These are phyloP conservation scores for Malacoraja senta DNA, from an alignment of 2,797 vertebrate species.

Conservation along the genomic window DNA sequence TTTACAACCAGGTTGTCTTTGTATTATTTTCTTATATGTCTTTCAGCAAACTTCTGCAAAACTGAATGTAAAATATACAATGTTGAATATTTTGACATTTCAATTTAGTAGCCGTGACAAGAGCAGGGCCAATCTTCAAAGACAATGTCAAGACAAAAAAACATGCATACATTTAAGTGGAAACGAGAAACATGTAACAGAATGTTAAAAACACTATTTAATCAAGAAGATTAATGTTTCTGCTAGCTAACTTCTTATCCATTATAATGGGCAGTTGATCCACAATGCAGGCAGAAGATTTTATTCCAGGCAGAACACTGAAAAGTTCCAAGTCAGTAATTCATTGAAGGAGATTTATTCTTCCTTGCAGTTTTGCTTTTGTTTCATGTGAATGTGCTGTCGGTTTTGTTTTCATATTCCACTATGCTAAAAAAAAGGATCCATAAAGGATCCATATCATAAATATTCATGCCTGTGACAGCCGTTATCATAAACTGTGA, in stretches of 20 bases:
- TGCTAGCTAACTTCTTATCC: no score
- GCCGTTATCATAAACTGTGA: not conserved
- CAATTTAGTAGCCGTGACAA: not conserved
- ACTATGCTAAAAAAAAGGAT: not conserved
- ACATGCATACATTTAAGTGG: not conserved
- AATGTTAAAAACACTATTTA: not conserved
- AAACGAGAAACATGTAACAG: not conserved
- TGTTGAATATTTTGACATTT: not conserved
- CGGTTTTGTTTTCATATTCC: not conserved
- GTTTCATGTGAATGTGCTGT: not conserved
- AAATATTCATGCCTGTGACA: not conserved
- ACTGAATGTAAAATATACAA: not conserved
- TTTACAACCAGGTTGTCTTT: not conserved
- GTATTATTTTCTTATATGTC: not conserved
- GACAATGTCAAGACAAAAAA: not conserved
- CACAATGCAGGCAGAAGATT: not conserved
- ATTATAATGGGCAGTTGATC: not conserved
- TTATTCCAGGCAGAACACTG: not conserved
- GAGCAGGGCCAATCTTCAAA: not conserved
- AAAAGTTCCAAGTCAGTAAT: not conserved
- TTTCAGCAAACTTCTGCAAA: not conserved
- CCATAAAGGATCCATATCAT: no score
- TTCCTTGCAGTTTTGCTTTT: not conserved
- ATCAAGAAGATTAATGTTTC: not conserved
- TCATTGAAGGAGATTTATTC: not conserved